Conservation (phyloP, 2,113 vertebrate genomes). For the Chaetodon trifascialis region DNA sequence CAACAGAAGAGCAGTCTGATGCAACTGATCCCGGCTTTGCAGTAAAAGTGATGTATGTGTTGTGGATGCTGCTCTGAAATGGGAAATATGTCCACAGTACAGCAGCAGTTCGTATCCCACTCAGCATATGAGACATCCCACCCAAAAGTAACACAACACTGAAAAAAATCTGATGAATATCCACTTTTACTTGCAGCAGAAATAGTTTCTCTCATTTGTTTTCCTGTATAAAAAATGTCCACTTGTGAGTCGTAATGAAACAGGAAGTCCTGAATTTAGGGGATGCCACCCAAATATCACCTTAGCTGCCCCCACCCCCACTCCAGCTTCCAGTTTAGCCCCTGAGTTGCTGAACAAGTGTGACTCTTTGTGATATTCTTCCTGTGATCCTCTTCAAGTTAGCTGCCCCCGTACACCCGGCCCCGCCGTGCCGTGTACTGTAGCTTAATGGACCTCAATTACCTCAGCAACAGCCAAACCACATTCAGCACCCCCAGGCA, state of each 20-base stretch:
- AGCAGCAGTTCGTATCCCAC: constrained; percentile 6
- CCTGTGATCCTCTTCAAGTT: constrained; percentile 22
- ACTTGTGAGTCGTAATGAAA: constrained; percentile 39
- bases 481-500: constrained; percentile 71
- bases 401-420: constrained; percentile 15
- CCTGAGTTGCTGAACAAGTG: constrained; percentile 22
- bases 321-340: constrained; percentile 21
- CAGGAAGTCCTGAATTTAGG: constrained; percentile 1
- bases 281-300: constrained; percentile 19
- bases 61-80: constrained; percentile 21
- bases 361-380: constrained; percentile 33
- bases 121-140: constrained; percentile 8
- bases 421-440: constrained; percentile 37
- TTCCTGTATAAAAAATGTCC: constrained; percentile 23
- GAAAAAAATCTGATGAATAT: constrained; percentile 22
- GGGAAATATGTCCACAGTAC: constrained; percentile 11
- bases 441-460: constrained; percentile 65
- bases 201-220: constrained; percentile 17
- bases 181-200: background rate
- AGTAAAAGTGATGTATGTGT: constrained; percentile 32
- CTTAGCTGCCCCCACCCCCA: background rate
- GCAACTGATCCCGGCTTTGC: constrained; percentile 8
- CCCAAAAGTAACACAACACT: constrained; percentile 16
- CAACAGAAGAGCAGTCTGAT: constrained; percentile 27
- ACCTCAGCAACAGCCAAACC: constrained; percentile 70